Percentiles rank a stretch among this genome's conserved stretches.
These are phyloP conservation scores for Heliconius aoede DNA, from an alignment of 2,888 invertebrate genomes.

Conservation along the genomic window DNA sequence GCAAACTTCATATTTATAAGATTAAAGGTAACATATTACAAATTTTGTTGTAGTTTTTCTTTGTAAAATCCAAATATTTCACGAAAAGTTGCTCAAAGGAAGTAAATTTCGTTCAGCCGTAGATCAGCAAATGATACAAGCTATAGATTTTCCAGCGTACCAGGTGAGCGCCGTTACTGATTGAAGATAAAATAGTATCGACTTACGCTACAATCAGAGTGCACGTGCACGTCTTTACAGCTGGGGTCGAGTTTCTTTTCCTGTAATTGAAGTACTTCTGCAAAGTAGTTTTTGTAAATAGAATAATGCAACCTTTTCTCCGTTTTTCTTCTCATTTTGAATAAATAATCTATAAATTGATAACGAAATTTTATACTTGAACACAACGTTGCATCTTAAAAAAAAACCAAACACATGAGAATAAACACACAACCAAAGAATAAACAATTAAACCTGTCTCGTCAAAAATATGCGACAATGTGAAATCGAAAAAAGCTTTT, in stretches of 20 bases:
- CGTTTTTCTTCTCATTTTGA: too few relatives aligned
- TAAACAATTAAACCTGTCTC: too few relatives aligned
- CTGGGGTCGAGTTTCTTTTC: background rate
- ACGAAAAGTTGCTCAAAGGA: background rate
- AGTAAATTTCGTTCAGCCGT: slow-evolving; percentile 7
- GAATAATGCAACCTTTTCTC: too few relatives aligned
- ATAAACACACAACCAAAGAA: too few relatives aligned
- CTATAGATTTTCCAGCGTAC: slow-evolving; percentile 47
- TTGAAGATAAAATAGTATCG: slow-evolving; percentile 46
- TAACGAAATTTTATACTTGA: too few relatives aligned
- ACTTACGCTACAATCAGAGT: slow-evolving; percentile 23
- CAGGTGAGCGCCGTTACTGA: slow-evolving; percentile 49
- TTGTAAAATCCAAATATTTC: slow-evolving; percentile 7
- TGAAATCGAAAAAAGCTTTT: too few relatives aligned
- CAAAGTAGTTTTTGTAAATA: background rate
- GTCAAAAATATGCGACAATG: too few relatives aligned
- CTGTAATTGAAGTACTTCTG: background rate
- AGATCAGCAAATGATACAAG: slow-evolving; percentile 28
- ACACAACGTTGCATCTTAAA: too few relatives aligned
- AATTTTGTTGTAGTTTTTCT: background rate
- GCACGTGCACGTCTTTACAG: background rate
- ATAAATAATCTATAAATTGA: too few relatives aligned
- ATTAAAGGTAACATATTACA: background rate
- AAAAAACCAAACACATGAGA: too few relatives aligned
- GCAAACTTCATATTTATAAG: too few relatives aligned